phyloP scores from a whole-genome alignment of 2,113 vertebrate species.

The Kryptolebias marmoratus region DNA sequence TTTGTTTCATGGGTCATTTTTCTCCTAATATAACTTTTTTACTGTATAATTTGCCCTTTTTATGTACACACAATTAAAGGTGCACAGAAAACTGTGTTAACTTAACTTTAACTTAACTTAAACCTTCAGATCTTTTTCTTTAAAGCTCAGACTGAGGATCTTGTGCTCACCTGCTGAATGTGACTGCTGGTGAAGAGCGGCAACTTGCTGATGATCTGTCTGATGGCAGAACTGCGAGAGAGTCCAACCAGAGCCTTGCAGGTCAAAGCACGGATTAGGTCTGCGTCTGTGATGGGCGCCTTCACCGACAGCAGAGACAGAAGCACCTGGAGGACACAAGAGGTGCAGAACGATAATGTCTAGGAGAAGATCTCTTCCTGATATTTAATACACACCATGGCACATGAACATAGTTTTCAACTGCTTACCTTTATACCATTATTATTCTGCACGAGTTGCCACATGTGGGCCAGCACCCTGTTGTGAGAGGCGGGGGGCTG shows the following conservation, averaged over 20 bases:
- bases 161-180: slow-evolving; percentile 85
- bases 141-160: background rate
- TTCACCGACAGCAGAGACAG: slow-evolving; percentile 92
- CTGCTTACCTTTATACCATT: slow-evolving; percentile 90
- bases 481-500: slow-evolving; percentile 82
- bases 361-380: background rate
- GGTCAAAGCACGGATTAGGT: slow-evolving; percentile 90
- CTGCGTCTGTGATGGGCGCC: slow-evolving; percentile 94
- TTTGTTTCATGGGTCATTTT: too few species aligned
- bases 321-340: slow-evolving; percentile 75
- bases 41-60: too few species aligned
- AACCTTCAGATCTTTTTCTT: background rate
- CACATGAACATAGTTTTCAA: background rate
- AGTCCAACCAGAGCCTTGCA: slow-evolving; percentile 95
- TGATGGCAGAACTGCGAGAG: slow-evolving; percentile 87
- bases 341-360: accelerated
- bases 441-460: slow-evolving; percentile 95
- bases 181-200: slow-evolving; percentile 96
- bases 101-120: background rate
- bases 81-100: too few species aligned
- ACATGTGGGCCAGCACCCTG: slow-evolving; percentile 92
- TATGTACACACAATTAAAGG: too few species aligned
- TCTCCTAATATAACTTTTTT: too few species aligned
- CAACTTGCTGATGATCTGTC: slow-evolving; percentile 97
- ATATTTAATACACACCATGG: background rate